phyloP scores from a whole-genome alignment of 2,113 vertebrate genomes.

The Gasterosteus nipponicus region DNA sequence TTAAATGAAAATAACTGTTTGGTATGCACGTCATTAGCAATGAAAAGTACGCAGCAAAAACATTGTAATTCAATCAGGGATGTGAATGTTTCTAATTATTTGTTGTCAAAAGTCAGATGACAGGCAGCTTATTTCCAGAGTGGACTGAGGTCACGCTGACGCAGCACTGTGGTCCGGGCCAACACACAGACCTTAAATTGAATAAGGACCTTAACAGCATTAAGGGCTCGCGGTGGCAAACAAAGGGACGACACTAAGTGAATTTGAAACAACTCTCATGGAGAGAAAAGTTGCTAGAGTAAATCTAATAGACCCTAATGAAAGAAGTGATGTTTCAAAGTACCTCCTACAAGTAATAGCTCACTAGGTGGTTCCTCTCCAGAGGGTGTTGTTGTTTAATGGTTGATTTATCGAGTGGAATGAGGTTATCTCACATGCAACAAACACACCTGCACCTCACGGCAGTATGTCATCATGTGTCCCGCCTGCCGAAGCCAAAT shows the following conservation, averaged over 20 bases:
- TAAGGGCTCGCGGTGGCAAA: constrained; percentile 42
- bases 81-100: neutral
- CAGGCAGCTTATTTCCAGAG: neutral
- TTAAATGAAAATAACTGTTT: neutral
- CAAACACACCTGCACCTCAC: constrained; percentile 30
- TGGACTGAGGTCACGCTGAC: constrained; percentile 14
- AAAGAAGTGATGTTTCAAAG: neutral
- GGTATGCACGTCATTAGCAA: neutral
- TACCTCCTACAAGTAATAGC: neutral
- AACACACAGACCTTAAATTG: constrained; percentile 45
- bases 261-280: neutral
- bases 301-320: too few species aligned
- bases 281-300: too few species aligned
- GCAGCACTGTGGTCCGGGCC: constrained; percentile 19
- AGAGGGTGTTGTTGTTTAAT: constrained; percentile 15
- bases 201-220: constrained; percentile 62
- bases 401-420: constrained; percentile 17
- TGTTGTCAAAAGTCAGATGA: neutral
- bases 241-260: constrained; percentile 23
- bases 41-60: neutral
- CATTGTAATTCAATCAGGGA: neutral
- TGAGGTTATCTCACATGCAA: neutral
- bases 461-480: constrained; percentile 5
- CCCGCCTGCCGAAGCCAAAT: neutral
- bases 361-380: constrained; percentile 2